Evolutionary conservation across 2,797 vertebrate species (phyloP).

Genomic region (Lepidocolaptes lacrymiger): DNA sequence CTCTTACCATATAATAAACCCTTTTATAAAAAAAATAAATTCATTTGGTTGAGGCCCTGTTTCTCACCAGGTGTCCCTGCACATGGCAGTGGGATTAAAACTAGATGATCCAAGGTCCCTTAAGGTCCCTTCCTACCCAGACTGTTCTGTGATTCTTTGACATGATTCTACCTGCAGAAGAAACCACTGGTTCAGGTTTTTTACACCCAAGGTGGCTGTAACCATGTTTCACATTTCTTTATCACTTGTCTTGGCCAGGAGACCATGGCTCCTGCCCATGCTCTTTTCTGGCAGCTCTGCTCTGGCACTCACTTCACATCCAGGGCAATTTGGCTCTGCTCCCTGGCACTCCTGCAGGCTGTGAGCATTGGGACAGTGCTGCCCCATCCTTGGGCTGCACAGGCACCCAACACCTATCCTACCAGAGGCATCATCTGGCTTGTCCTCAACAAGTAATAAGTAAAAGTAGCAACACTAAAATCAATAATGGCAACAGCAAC

Average conservation of each 20-base stretch:
- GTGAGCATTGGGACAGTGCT: not conserved
- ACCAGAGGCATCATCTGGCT: not conserved
- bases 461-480: not conserved
- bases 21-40: too few species aligned
- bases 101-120: not conserved
- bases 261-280: not conserved
- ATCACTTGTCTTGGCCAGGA: not conserved
- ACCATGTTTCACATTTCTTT: not conserved
- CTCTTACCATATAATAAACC: too few species aligned
- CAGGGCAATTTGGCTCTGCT: accelerated
- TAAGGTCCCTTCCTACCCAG: not conserved
- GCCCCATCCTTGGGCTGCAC: not conserved
- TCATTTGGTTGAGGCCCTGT: too few species aligned
- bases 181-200: not conserved
- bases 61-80: not conserved
- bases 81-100: not conserved
- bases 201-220: not conserved
- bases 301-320: not conserved
- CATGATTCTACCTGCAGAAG: not conserved
- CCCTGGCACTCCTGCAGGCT: not conserved
- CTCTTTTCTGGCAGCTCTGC: not conserved
- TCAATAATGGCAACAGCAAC: not conserved
- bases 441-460: not conserved
- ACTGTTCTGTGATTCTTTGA: not conserved
- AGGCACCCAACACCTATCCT: not conserved